A percentile compares a stretch with the other conserved stretches of the same genome.
Evolutionary conservation across 2,113 vertebrate genomes (phyloP).

Genomic region (Clarias macrocephalus): DNA sequence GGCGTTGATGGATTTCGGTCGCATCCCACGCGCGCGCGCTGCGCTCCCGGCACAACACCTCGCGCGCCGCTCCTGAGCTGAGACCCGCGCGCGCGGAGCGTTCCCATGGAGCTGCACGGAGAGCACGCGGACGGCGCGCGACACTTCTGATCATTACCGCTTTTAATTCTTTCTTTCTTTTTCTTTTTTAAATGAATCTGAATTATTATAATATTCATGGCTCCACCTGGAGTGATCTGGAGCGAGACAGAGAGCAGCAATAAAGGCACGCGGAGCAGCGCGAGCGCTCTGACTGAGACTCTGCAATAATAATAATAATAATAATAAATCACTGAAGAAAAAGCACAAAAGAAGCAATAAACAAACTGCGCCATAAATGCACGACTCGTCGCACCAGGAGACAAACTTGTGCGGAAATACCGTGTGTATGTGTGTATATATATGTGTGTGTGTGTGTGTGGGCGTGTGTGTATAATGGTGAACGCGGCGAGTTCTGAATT

Average conservation of each 20-base stretch:
- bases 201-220: not conserved
- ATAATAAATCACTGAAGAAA: constrained; percentile 42
- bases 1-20: constrained; percentile 37
- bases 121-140: constrained; percentile 54
- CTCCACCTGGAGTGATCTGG: constrained; percentile 57
- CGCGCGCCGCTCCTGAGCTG: constrained; percentile 47
- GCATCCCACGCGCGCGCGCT: constrained; percentile 45
- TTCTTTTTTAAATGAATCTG: not conserved
- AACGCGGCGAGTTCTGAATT: constrained; percentile 55
- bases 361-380: constrained; percentile 59
- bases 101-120: constrained; percentile 61
- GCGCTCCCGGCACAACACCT: constrained; percentile 42
- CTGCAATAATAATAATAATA: constrained; percentile 63
- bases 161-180: constrained; percentile 18
- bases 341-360: constrained; percentile 70
- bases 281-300: constrained; percentile 59
- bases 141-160: constrained; percentile 53
- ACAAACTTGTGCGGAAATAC: constrained; percentile 70
- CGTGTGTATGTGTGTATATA: not conserved
- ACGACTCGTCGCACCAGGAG: constrained; percentile 64
- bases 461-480: constrained; percentile 55
- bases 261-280: constrained; percentile 22
- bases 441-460: constrained; percentile 42
- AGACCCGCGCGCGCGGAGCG: constrained; percentile 49
- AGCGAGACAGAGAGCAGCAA: constrained; percentile 57